phyloP scores from a whole-genome alignment of 2,888 invertebrate genomes.

The Cyclophora albipunctata region DNA sequence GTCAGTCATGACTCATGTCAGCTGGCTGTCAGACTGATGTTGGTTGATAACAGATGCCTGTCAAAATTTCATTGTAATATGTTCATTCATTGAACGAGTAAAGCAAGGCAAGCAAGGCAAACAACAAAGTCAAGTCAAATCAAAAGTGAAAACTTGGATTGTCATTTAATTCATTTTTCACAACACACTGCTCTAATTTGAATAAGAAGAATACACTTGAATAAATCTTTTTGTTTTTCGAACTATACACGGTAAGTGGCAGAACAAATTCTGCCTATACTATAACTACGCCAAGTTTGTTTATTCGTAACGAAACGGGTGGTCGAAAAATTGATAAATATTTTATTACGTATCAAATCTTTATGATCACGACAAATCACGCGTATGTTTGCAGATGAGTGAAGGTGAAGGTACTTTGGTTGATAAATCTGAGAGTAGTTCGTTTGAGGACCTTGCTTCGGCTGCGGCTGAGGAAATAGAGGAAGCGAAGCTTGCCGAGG shows the following conservation, averaged over 20 bases:
- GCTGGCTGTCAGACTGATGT: too few relatives aligned
- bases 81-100: too few relatives aligned
- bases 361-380: conserved; percentile 31
- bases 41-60: too few relatives aligned
- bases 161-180: neutral
- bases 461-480: conserved; percentile 75
- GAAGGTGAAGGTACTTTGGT: conserved; percentile 59
- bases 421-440: conserved; percentile 79
- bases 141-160: conserved; percentile 1
- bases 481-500: conserved; percentile 61
- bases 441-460: conserved; percentile 78
- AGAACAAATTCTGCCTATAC: too few relatives aligned
- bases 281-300: neutral
- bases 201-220: too few relatives aligned
- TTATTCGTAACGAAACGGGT: neutral
- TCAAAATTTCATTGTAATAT: too few relatives aligned
- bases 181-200: too few relatives aligned
- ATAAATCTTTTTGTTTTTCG: too few relatives aligned
- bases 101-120: too few relatives aligned
- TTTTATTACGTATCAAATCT: conserved; percentile 39
- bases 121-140: neutral
- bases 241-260: too few relatives aligned
- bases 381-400: conserved; percentile 59
- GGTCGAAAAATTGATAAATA: conserved; percentile 24
- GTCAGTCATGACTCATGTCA: too few relatives aligned